These are phyloP conservation scores for Athene noctua DNA, from an alignment of 2,113 vertebrate genomes.

Conservation along the genomic window DNA sequence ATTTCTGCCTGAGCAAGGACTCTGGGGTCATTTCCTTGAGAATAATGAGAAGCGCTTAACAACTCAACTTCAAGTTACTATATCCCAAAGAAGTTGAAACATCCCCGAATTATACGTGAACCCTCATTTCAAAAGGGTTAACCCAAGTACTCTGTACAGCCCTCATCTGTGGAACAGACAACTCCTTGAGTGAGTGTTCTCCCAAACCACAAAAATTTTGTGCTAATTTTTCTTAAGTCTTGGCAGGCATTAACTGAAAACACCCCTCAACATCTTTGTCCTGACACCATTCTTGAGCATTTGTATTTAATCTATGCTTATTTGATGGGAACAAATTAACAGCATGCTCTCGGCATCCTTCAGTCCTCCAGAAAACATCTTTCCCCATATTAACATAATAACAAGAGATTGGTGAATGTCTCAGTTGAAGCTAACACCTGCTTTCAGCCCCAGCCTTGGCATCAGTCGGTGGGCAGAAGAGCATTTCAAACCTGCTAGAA, in stretches of 20 bases:
- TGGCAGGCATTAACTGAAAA: conserved; percentile 6
- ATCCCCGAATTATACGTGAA: rapidly evolving
- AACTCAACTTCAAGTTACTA: neutral
- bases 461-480: neutral
- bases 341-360: neutral
- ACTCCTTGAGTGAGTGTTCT: neutral
- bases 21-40: neutral
- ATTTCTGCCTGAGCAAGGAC: neutral
- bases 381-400: neutral
- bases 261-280: neutral
- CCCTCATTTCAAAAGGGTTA: neutral
- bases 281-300: neutral
- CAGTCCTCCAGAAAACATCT: neutral
- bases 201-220: neutral
- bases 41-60: neutral
- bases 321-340: neutral
- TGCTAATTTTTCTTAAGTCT: conserved; percentile 11
- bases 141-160: neutral
- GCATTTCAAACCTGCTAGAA: neutral
- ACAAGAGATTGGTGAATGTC: neutral
- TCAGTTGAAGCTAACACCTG: neutral
- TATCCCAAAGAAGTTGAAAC: neutral
- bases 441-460: neutral
- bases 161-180: neutral
- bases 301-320: neutral